These are phyloP conservation scores for Drosophila ironensis DNA, from an alignment of 1,140 invertebrate species.

Conservation along the genomic window DNA sequence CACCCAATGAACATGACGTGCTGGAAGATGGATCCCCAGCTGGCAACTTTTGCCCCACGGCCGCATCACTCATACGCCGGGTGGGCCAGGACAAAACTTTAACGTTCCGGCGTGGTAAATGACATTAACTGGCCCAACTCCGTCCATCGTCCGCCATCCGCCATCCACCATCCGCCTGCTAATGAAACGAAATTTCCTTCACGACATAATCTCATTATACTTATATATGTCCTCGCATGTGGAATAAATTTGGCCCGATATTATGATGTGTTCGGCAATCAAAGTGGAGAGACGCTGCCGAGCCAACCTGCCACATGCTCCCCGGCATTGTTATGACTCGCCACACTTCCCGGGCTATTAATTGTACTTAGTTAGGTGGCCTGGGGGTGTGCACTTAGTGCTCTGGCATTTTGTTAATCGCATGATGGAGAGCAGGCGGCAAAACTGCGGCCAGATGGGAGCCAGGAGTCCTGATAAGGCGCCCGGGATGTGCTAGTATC, in stretches of 20 bases:
- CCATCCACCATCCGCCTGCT: slow-evolving; percentile 36
- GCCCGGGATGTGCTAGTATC: slow-evolving; percentile 16
- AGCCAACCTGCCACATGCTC: slow-evolving; percentile 24
- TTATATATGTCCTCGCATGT: slow-evolving; percentile 52
- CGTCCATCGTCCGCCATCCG: no score
- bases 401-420: slow-evolving; percentile 71
- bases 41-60: not conserved
- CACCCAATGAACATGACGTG: slow-evolving; percentile 13
- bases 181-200: slow-evolving; percentile 66
- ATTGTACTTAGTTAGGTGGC: slow-evolving; percentile 73
- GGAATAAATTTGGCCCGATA: slow-evolving; percentile 36
- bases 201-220: slow-evolving; percentile 70
- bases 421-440: slow-evolving; percentile 44
- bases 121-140: slow-evolving; percentile 6
- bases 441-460: slow-evolving; percentile 18
- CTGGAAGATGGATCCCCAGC: slow-evolving; percentile 2
- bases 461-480: slow-evolving; percentile 19
- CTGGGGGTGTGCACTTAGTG: slow-evolving; percentile 62
- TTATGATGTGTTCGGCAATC: slow-evolving; percentile 31
- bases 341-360: slow-evolving; percentile 51
- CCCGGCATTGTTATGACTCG: slow-evolving; percentile 55
- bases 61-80: slow-evolving; percentile 31
- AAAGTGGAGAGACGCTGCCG: not conserved
- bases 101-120: slow-evolving; percentile 1
- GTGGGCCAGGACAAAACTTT: slow-evolving; percentile 7